phyloP scores from a whole-genome alignment of 2,113 vertebrate genomes.

The Numenius arquata region DNA sequence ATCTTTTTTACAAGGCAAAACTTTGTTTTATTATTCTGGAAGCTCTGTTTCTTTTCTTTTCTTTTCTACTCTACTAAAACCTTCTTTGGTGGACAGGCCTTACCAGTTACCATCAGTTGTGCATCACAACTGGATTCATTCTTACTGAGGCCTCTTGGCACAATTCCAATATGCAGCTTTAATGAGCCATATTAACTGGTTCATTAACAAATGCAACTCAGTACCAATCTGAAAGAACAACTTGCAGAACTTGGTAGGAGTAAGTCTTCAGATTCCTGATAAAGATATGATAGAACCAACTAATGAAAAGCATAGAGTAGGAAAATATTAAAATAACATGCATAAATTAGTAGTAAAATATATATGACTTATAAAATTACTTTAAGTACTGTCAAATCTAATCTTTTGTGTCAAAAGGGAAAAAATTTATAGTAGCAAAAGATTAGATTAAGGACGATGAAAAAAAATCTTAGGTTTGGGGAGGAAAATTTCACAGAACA shows the following conservation, averaged over 20 bases:
- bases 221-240: neutral
- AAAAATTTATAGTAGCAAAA: neutral
- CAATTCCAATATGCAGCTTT: neutral
- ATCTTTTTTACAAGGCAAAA: neutral
- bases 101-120: neutral
- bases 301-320: neutral
- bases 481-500: neutral
- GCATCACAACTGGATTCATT: neutral
- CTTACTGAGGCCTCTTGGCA: neutral
- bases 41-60: neutral
- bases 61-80: neutral
- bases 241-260: neutral
- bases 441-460: neutral
- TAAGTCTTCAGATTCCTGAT: neutral
- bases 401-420: neutral
- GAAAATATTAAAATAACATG: neutral
- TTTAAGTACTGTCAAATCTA: neutral
- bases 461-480: neutral
- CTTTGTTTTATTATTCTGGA: neutral
- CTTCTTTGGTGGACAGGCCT: neutral
- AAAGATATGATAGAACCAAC: neutral
- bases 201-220: neutral
- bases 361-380: neutral
- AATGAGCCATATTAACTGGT: neutral
- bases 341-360: neutral